Evolutionary conservation across 2,888 invertebrate species (phyloP), one percentile per base, ranked within the genome.

Genomic region (Gortyna flavago): DNA sequence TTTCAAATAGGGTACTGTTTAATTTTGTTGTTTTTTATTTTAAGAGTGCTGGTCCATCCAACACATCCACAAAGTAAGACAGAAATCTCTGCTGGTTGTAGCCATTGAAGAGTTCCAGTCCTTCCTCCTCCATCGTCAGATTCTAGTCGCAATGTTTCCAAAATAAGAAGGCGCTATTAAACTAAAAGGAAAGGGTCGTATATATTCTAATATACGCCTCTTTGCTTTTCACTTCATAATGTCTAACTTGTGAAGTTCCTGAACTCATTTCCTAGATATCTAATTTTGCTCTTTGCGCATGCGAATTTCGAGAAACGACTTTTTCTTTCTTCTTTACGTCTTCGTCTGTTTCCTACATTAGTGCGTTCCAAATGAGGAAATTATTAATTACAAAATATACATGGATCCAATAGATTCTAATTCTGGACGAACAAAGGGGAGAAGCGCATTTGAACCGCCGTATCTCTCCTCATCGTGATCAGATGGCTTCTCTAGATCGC

Each of bases 251-350:
- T 48, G 25, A 79, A 67, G 11, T 54, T 54, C 18, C 35, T 29
- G 25, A n/a, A 51, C 4, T 21, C 16, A 32, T 32, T 54, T 76
- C 54, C n/a, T 44, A 29, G 25, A 0, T 48, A 13, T 57, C 18
- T 32, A 68, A 76, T 44, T 80, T 80, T 51, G 21, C 11, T 51
- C 41, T 59, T n/a, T 72, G 21, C 2, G 13, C 41, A 16, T 51
- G 11, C 25, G 0, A 18, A 44, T 44, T 35, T 35, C 5, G 32
- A 80, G 35, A 74, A 61, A 54, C 35, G 1, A 44, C 62, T 64
- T 80, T 61, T 78, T 80, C 74, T 80, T 73, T 81, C 81, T 74
- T 81, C 75, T 54, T 78, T 35, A 51, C 25, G 41, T 54, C 74
- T 44, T 80, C 18, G 18, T n/a, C 16, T 54, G 18, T 80, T 51